Percentiles rank a stretch among this genome's conserved stretches.
Evolutionary conservation across 2,113 vertebrate genomes (phyloP).

Genomic region (Caranx ignobilis): DNA sequence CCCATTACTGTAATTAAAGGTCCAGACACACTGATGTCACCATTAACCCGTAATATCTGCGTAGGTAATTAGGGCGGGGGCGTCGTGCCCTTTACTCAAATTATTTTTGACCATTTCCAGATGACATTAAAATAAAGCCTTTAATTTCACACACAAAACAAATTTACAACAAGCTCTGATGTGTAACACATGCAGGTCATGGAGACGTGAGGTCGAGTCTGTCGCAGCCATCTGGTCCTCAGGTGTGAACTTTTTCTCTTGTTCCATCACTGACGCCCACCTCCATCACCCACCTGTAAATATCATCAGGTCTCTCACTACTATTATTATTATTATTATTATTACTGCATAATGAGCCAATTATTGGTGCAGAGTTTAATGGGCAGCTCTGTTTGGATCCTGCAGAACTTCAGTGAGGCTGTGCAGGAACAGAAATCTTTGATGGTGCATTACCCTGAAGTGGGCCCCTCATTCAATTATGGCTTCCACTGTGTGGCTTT

Average conservation of each 20-base stretch:
- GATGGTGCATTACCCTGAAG: conserved; percentile 48
- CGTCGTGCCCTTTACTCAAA: conserved; percentile 21
- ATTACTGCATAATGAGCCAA: conserved; percentile 46
- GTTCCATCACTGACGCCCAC: conserved; percentile 27
- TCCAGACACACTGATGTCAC: conserved; percentile 44
- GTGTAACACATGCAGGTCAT: neutral
- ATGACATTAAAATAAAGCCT: conserved; percentile 43
- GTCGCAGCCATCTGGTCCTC: conserved; percentile 48
- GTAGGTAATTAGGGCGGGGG: conserved; percentile 28
- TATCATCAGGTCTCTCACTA: conserved; percentile 18
- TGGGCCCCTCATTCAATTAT: conserved; percentile 59
- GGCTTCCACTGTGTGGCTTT: conserved; percentile 67
- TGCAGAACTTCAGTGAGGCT: conserved; percentile 27
- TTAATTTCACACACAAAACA: conserved; percentile 38
- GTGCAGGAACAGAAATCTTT: conserved; percentile 49
- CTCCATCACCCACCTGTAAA: conserved; percentile 39
- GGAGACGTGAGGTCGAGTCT: neutral
- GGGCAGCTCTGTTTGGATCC: conserved; percentile 17
- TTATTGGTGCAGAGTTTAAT: conserved; percentile 54
- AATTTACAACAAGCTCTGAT: conserved; percentile 16
- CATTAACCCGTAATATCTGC: neutral
- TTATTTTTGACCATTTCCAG: conserved; percentile 46
- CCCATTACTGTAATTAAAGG: conserved; percentile 37
- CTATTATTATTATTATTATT: neutral
- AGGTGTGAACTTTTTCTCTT: conserved; percentile 60